A percentile compares a stretch with the other conserved stretches of the same genome.
These are phyloP conservation scores for Phrynocephalus forsythii DNA, from an alignment of 2,797 vertebrate species.

Conservation along the genomic window DNA sequence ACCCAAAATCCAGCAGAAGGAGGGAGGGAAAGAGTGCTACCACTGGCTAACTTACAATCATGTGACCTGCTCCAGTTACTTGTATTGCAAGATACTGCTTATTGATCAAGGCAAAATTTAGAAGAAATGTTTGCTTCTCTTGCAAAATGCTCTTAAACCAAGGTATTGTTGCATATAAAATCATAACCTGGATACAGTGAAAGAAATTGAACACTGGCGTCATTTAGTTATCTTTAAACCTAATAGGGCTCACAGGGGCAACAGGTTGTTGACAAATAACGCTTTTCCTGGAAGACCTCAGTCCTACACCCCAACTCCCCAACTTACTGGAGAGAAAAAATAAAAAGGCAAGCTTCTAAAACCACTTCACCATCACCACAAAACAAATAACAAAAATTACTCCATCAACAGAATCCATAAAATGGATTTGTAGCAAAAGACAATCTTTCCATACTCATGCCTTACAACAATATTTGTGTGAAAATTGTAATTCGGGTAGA, in stretches of 20 bases:
- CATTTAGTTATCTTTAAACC: constrained; percentile 68
- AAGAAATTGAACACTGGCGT: constrained; percentile 74
- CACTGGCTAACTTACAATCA: no score
- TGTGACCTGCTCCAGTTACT: no score
- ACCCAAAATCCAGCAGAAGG: no score
- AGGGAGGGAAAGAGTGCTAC: no score
- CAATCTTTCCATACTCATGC: constrained; percentile 48
- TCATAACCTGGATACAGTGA: constrained; percentile 72
- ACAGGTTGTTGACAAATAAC: constrained; percentile 71
- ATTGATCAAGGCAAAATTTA: no score
- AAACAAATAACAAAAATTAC: constrained; percentile 64
- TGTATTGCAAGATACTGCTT: no score
- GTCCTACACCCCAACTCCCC: constrained; percentile 61
- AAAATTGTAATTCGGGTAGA: constrained; percentile 46
- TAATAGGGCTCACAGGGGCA: constrained; percentile 68
- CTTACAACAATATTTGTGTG: constrained; percentile 52
- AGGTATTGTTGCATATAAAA: constrained; percentile 57
- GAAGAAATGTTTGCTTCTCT: no score
- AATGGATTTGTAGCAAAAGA: constrained; percentile 42
- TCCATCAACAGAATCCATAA: constrained; percentile 37
- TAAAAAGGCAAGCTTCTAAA: constrained; percentile 70
- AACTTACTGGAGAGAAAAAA: constrained; percentile 66
- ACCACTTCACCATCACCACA: constrained; percentile 63
- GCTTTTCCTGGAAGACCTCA: constrained; percentile 63
- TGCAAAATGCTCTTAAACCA: no score